Evolutionary conservation across 1,140 invertebrate genomes (phyloP).

Genomic region (Nephotettix cincticeps): DNA sequence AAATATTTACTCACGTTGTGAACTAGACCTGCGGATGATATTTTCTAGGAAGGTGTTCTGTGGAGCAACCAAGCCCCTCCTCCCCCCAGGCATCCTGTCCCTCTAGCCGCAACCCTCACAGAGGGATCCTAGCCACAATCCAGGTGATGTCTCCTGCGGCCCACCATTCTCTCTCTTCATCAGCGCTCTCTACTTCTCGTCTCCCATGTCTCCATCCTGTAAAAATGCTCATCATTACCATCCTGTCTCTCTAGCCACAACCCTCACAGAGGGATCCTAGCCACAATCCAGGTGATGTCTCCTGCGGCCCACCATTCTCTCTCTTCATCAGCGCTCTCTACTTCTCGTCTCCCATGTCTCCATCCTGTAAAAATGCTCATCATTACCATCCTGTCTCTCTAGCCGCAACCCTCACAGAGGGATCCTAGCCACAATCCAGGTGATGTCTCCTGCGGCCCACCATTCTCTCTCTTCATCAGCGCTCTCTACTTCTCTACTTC

Average conservation of each 20-base stretch:
- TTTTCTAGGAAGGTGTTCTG: constrained; percentile 99
- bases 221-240: no score
- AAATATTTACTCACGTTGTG: constrained; percentile 92
- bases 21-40: constrained; percentile 95
- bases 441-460: no score
- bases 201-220: not conserved
- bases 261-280: not conserved
- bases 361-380: constrained; percentile 95
- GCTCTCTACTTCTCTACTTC: constrained; percentile 28
- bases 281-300: no score
- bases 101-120: not conserved
- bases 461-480: constrained; percentile 23
- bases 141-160: no score
- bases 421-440: constrained; percentile 28
- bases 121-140: constrained; percentile 23
- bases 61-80: constrained; percentile 96
- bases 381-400: constrained; percentile 96
- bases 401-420: constrained; percentile 72
- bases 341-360: constrained; percentile 2
- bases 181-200: constrained; percentile 28
- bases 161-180: constrained; percentile 25
- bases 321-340: constrained; percentile 27
- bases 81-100: constrained; percentile 86
- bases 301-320: no score
- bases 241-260: no score